These are phyloP conservation scores for Plebejus anna DNA, from an alignment of 2,888 invertebrate genomes.

Conservation along the genomic window DNA sequence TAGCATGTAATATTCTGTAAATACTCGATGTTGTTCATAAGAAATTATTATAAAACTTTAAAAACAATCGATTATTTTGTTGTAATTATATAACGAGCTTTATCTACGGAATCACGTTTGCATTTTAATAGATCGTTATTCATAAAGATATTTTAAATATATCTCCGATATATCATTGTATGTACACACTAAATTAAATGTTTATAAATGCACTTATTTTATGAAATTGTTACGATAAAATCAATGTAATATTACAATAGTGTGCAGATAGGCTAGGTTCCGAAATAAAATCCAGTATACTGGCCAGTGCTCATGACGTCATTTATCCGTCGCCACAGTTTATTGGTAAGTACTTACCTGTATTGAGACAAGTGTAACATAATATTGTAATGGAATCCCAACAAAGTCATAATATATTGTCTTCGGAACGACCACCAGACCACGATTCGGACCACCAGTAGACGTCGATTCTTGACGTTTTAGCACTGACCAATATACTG, in stretches of 20 bases:
- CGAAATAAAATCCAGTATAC: not conserved
- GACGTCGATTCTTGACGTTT: too few relatives aligned
- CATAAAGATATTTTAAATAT: not conserved
- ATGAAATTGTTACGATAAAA: not conserved
- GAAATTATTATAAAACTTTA: constrained; percentile 8
- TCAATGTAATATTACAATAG: constrained; percentile 2
- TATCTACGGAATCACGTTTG: constrained; percentile 11
- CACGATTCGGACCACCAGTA: too few relatives aligned
- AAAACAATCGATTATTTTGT: constrained; percentile 4
- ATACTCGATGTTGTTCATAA: constrained; percentile 12
- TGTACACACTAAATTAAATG: not conserved
- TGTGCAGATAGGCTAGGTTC: not conserved
- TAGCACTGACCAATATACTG: too few relatives aligned
- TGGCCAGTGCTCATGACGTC: not conserved
- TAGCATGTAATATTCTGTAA: constrained; percentile 16
- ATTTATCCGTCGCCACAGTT: not conserved
- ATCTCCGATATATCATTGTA: constrained; percentile 7
- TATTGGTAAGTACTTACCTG: not conserved
- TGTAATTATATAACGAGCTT: constrained; percentile 16
- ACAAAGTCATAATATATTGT: too few relatives aligned
- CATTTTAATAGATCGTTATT: constrained; percentile 2
- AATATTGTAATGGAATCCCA: too few relatives aligned
- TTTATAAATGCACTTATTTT: constrained; percentile 10
- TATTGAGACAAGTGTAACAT: not conserved
- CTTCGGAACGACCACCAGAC: too few relatives aligned